Evolutionary conservation across 1,140 invertebrate genomes (phyloP), one percentile per base, ranked within the genome.

Genomic region (Leptoteleia sp.): DNA sequence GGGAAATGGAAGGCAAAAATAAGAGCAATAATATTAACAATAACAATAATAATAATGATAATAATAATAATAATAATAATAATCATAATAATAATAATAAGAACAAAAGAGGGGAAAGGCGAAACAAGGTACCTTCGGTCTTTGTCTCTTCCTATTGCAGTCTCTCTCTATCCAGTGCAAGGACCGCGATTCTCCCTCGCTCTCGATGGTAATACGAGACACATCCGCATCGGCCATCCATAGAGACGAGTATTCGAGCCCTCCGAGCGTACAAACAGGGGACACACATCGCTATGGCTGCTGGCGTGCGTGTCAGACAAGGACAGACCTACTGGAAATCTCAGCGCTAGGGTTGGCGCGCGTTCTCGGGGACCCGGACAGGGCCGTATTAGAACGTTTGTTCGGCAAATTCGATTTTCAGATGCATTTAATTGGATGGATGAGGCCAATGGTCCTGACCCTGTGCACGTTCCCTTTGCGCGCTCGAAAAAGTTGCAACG

Each of bases 271-370:
- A 31, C 62, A 67, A 62, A 67, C 59, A 59, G 61, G 67, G 59
- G 35, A 65, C 54, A 43, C 61, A 73, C 70, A 73, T 73, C 72
- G 47, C 67, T 78, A 78, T 65, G 75, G 75, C 75, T 65, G 67
- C 62, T 68, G 62, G n/a, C 19, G 29, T n/a, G 40, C 25, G 37
- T 37, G 62, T 4, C 31, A 68, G 47, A 75, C 35, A 68, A 75
- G 47, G 62, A 73, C 27, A 12, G 37, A 61, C 54, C 45, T 42
- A 57, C 71, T 40, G 59, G 59, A 40, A 55, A 73, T 73, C 57
- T 62, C 57, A 17, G 31, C 33, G 4, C 43, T 54, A 59, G 65
- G 52, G 52, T 57, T 59, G 52, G 50, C 22, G 37, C 15, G 22
- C 17, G 22, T 40, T 29, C 47, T 50, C 37, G 8, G 15, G 48